A percentile compares a stretch with the other conserved stretches of the same genome.
These are phyloP conservation scores for Mormyrus proboscirostris DNA, from an alignment of 2,797 vertebrate genomes.

Conservation along the genomic window DNA sequence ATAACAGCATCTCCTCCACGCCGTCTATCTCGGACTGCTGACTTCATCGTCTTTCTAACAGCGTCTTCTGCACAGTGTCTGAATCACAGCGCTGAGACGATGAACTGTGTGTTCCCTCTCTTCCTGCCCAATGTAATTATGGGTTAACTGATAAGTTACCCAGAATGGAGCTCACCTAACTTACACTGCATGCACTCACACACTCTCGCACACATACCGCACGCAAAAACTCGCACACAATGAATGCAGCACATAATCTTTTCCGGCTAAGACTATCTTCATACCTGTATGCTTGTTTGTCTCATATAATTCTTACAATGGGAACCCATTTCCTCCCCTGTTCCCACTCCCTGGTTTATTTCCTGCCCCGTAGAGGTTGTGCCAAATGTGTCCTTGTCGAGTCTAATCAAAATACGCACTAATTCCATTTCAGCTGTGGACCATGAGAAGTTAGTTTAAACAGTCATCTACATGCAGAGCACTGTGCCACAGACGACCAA, in stretches of 20 bases:
- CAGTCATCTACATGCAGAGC: constrained; percentile 34
- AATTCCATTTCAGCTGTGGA: constrained; percentile 55
- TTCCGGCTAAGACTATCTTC: not conserved
- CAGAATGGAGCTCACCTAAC: not conserved
- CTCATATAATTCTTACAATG: not conserved
- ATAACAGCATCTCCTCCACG: not conserved
- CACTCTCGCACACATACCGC: not conserved
- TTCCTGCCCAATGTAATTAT: not conserved
- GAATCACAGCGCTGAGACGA: not conserved
- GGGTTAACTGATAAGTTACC: not conserved
- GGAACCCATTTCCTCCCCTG: constrained; percentile 23
- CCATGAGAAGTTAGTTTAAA: constrained; percentile 50
- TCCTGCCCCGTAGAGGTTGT: constrained; percentile 53
- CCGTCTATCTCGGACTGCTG: not conserved
- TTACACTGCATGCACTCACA: not conserved
- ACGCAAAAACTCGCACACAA: not conserved
- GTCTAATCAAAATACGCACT: constrained; percentile 62
- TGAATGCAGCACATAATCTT: not conserved
- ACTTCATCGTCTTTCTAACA: not conserved
- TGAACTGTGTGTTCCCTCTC: not conserved
- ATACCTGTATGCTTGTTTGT: not conserved
- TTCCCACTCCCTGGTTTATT: not conserved
- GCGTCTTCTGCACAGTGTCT: not conserved
- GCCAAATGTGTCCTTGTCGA: constrained; percentile 65
- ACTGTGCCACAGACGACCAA: constrained; percentile 24